These are phyloP conservation scores for Linnaemya vulpina DNA, from an alignment of 2,888 invertebrate species.

Conservation along the genomic window DNA sequence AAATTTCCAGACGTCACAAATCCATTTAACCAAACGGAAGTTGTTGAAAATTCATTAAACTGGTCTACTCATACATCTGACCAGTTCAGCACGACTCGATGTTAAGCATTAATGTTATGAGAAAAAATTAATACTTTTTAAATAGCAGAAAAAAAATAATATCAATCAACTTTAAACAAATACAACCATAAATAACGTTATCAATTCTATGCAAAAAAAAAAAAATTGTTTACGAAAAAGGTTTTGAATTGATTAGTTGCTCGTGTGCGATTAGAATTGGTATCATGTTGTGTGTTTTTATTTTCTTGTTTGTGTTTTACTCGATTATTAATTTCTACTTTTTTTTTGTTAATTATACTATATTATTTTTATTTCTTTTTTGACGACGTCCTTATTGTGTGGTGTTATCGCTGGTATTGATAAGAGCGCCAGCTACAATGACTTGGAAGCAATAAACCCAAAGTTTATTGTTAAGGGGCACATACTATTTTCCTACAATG, in stretches of 20 bases:
- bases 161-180: background rate
- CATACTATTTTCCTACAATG: background rate
- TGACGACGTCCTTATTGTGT: constrained; percentile 42
- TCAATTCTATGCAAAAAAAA: constrained; percentile 4
- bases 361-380: background rate
- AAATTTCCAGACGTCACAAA: background rate
- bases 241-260: constrained; percentile 24
- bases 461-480: constrained; percentile 63
- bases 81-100: background rate
- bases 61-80: background rate
- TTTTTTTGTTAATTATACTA: too few species aligned
- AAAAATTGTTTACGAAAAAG: constrained; percentile 37
- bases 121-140: too few species aligned
- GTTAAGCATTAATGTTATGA: too few species aligned
- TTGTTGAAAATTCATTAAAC: background rate
- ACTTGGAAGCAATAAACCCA: constrained; percentile 34
- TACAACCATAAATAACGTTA: constrained; percentile 13
- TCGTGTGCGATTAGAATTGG: constrained; percentile 40
- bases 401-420: constrained; percentile 43
- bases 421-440: constrained; percentile 3
- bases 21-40: background rate
- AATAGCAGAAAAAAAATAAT: background rate
- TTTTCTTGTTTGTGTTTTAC: background rate
- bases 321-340: background rate
- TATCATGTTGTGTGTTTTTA: constrained; percentile 11